These are phyloP conservation scores for Halotydeus destructor DNA, from an alignment of 1,140 invertebrate species.

Conservation along the genomic window DNA sequence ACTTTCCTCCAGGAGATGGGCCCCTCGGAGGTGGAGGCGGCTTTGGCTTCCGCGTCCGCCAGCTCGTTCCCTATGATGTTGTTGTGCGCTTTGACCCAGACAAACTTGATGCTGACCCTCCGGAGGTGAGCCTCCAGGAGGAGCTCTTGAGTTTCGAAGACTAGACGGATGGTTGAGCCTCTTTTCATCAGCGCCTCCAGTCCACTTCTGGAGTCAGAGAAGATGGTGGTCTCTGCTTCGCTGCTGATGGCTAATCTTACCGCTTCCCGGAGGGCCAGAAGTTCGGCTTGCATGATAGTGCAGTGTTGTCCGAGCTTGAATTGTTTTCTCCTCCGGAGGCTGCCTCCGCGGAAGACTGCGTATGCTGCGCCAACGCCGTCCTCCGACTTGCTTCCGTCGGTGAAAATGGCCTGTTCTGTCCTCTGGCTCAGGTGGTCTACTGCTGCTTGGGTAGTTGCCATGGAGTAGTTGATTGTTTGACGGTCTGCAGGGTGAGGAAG, in stretches of 20 bases:
- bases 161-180: neutral
- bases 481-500: too few relatives aligned
- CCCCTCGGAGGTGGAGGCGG: too few relatives aligned
- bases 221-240: too few relatives aligned
- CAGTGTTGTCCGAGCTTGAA: neutral
- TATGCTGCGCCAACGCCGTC: neutral
- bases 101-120: neutral
- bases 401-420: too few relatives aligned
- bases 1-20: too few relatives aligned
- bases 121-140: neutral
- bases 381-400: conserved; percentile 3
- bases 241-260: neutral
- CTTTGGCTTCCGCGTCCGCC: conserved; percentile 3
- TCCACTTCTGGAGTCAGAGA: neutral
- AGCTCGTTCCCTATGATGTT: conserved; percentile 1
- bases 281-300: conserved; percentile 5
- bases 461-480: too few relatives aligned
- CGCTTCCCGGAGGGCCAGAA: neutral
- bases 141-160: neutral
- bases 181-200: neutral
- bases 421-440: too few relatives aligned
- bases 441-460: too few relatives aligned
- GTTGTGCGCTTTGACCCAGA: conserved; percentile 7
- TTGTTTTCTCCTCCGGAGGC: neutral
- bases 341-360: neutral